These are phyloP conservation scores for Oithona nana DNA, from an alignment of 2,888 invertebrate genomes.

Conservation along the genomic window DNA sequence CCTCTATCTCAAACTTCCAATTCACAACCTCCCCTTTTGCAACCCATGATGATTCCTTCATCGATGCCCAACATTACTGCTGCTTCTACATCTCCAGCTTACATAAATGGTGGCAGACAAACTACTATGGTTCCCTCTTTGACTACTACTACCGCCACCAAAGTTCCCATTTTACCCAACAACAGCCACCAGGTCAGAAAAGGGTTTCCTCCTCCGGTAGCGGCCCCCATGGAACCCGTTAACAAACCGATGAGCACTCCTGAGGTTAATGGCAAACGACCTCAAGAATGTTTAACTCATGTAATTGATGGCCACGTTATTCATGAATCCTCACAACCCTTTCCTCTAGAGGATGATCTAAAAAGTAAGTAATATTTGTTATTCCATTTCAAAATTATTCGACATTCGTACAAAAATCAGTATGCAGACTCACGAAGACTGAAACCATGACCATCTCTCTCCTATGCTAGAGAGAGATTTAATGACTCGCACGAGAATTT, in stretches of 20 bases:
- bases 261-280: conserved; percentile 81
- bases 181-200: not conserved
- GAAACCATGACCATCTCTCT: no score
- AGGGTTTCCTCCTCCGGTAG: not conserved
- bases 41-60: conserved; percentile 2
- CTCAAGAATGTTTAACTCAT: conserved; percentile 85
- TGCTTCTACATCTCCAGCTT: not conserved
- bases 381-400: no score
- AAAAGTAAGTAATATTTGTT: conserved; percentile 12
- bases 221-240: not conserved
- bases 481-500: no score
- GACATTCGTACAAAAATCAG: no score
- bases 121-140: no score
- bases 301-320: conserved; percentile 93
- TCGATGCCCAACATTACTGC: not conserved
- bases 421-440: no score
- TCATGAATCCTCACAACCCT: conserved; percentile 41
- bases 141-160: not conserved
- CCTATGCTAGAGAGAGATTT: no score
- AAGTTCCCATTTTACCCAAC: not conserved
- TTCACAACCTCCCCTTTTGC: conserved; percentile 3
- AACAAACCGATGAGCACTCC: conserved; percentile 32
- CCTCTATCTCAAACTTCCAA: not conserved
- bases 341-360: conserved; percentile 26
- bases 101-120: not conserved